Evolutionary conservation across 2,797 vertebrate genomes (phyloP).

Genomic region (Harpagifer antarcticus): DNA sequence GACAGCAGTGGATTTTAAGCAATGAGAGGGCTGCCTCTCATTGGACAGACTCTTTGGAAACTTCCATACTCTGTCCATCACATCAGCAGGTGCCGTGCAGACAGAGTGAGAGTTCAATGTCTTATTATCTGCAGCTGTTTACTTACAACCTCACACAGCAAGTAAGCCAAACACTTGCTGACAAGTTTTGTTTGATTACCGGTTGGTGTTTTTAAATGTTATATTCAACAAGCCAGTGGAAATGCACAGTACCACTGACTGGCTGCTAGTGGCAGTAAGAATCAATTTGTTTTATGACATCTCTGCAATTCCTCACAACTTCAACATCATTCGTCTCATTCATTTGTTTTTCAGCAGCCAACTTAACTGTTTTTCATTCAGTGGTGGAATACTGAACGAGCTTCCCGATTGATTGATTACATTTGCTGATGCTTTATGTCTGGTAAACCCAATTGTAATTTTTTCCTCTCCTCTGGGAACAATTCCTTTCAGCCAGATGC

Average conservation of each 20-base stretch:
- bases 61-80: constrained; percentile 39
- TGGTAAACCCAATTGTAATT: neutral
- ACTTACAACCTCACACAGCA: constrained; percentile 17
- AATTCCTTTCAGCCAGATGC: constrained; percentile 13
- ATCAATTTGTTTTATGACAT: neutral
- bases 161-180: neutral
- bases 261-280: neutral
- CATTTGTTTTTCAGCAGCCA: neutral
- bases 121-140: constrained; percentile 21
- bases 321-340: neutral
- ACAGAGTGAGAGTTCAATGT: constrained; percentile 18
- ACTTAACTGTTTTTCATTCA: no score
- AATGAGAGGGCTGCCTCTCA: neutral
- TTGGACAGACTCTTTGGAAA: constrained; percentile 42
- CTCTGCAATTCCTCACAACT: neutral
- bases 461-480: neutral
- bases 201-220: constrained; percentile 4
- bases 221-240: constrained; percentile 4
- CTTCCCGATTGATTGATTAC: neutral
- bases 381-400: no score
- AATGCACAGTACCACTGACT: neutral
- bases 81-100: constrained; percentile 28
- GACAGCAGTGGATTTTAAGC: constrained; percentile 12
- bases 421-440: neutral
- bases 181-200: neutral